Percentiles rank a stretch among this genome's conserved stretches.
These are phyloP conservation scores for Falco naumanni DNA, from an alignment of 2,797 vertebrate species.

Conservation along the genomic window DNA sequence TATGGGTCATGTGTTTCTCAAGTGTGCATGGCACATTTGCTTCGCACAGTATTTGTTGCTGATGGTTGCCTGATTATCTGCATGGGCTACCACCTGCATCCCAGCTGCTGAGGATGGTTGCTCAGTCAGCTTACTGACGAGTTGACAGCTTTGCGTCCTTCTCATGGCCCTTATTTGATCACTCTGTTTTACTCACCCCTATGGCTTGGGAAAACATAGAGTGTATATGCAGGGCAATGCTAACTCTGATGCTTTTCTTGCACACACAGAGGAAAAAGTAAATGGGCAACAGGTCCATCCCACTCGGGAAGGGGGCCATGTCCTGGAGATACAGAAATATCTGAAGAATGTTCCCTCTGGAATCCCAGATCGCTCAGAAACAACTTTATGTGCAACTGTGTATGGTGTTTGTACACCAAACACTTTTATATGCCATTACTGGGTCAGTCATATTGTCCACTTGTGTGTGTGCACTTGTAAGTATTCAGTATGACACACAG, in stretches of 20 bases:
- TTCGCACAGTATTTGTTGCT: background rate
- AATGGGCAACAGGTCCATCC: rapidly evolving
- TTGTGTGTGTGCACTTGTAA: background rate
- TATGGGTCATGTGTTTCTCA: background rate
- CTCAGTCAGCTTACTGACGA: background rate
- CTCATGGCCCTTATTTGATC: background rate
- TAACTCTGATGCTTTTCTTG: background rate
- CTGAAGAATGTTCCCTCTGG: background rate
- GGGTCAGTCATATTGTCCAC: background rate
- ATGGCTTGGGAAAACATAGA: background rate
- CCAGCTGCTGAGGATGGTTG: background rate
- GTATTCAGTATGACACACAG: background rate
- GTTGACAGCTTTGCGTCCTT: conserved; percentile 21
- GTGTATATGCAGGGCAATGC: background rate
- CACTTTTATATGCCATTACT: background rate
- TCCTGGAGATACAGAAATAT: background rate
- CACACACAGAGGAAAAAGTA: background rate
- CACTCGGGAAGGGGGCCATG: background rate
- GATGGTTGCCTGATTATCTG: background rate
- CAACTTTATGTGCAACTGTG: background rate
- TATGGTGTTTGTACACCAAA: background rate
- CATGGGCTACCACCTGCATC: background rate
- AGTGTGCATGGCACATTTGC: rapidly evolving
- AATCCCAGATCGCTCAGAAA: background rate
- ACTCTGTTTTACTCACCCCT: background rate